phyloP scores from a whole-genome alignment of 2,113 vertebrate genomes.

The Vimba vimba region DNA sequence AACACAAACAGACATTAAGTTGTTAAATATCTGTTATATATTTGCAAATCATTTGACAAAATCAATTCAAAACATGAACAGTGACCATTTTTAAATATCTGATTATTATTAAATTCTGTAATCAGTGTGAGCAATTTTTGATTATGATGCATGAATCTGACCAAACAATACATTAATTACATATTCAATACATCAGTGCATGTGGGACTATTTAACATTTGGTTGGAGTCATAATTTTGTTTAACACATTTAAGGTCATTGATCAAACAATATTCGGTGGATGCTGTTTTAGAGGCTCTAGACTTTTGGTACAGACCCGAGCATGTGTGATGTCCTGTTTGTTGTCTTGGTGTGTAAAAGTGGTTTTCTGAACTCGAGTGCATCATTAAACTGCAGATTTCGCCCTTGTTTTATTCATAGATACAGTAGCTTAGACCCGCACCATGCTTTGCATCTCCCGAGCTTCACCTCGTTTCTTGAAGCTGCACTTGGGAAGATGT shows the following conservation, averaged over 20 bases:
- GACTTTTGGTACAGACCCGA: background rate
- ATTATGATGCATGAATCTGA: background rate
- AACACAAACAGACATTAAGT: background rate
- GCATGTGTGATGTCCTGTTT: background rate
- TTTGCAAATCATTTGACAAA: background rate
- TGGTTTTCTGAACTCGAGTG: background rate
- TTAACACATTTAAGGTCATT: background rate
- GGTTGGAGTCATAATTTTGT: background rate
- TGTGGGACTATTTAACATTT: background rate
- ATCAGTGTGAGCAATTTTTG: background rate
- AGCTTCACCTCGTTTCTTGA: constrained; percentile 23
- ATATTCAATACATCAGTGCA: too few species aligned
- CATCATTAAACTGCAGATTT: background rate
- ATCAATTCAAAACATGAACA: background rate
- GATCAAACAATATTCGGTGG: background rate
- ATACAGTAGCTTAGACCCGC: background rate
- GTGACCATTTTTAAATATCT: background rate
- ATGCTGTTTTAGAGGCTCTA: background rate
- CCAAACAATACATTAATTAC: too few species aligned
- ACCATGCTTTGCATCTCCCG: background rate
- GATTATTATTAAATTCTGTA: background rate
- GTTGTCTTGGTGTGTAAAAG: background rate
- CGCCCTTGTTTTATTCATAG: background rate
- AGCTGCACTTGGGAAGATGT: constrained; percentile 19
- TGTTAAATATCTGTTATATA: background rate